Percentiles rank a stretch among this genome's conserved stretches.
Evolutionary conservation across 2,113 vertebrate species (phyloP).

Genomic region (Phrynocephalus versicolor): DNA sequence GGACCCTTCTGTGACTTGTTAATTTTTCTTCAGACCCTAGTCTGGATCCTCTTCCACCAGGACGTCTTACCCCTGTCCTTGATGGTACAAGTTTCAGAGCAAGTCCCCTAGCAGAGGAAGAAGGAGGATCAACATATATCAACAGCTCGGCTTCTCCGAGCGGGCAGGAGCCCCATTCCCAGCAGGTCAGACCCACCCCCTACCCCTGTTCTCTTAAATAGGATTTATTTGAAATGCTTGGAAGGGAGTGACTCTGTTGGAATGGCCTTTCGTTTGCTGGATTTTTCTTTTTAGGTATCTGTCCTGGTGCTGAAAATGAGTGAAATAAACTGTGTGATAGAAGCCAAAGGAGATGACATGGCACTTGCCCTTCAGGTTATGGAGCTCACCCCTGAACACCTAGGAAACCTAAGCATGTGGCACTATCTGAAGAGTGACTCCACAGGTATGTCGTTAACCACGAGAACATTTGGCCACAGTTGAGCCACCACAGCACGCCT

Average conservation of each 20-base stretch:
- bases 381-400: conserved; percentile 79
- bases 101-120: conserved; percentile 78
- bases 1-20: neutral
- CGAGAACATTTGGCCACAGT: neutral
- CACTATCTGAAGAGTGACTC: conserved; percentile 80
- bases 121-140: conserved; percentile 78
- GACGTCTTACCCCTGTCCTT: conserved; percentile 65
- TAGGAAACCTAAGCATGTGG: conserved; percentile 82
- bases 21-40: conserved; percentile 80
- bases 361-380: conserved; percentile 81
- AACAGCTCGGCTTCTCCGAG: conserved; percentile 88
- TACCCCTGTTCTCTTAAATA: neutral
- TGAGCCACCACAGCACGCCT: neutral
- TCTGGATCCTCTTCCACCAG: conserved; percentile 75
- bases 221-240: neutral
- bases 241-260: rapidly evolving
- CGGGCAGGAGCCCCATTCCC: conserved; percentile 78
- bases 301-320: conserved; percentile 84
- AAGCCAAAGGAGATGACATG: conserved; percentile 84
- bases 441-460: conserved; percentile 68
- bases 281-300: conserved; percentile 79
- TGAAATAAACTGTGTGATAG: conserved; percentile 79
- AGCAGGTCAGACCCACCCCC: conserved; percentile 76
- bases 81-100: conserved; percentile 56
- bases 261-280: neutral